These are phyloP conservation scores for Pseudomyrmex concolor DNA, from an alignment of 1,140 invertebrate genomes.

Conservation along the genomic window DNA sequence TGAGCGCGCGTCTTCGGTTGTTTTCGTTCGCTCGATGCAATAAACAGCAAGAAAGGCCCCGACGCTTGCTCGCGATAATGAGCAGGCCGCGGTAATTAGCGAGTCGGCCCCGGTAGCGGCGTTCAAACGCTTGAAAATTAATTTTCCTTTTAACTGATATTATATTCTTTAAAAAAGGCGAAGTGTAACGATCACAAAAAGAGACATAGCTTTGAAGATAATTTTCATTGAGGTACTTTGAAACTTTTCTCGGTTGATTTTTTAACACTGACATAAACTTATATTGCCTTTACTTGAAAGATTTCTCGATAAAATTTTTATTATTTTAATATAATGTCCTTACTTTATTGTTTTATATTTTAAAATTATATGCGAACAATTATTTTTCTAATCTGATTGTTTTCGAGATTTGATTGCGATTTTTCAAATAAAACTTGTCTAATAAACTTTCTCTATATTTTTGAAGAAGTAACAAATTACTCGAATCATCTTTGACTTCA, in stretches of 20 bases:
- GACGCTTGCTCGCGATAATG: constrained; percentile 23
- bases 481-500: background rate
- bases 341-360: no score
- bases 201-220: background rate
- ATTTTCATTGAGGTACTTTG: background rate
- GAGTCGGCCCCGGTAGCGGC: background rate
- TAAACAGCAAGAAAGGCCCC: constrained; percentile 16
- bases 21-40: background rate
- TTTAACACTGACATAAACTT: no score
- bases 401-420: no score
- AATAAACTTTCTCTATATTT: background rate
- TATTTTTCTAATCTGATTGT: background rate
- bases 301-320: no score
- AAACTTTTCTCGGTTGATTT: background rate
- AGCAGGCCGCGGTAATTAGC: constrained; percentile 26
- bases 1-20: background rate
- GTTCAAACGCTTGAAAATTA: constrained; percentile 42
- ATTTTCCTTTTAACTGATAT: constrained; percentile 22
- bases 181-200: constrained; percentile 4
- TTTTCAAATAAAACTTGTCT: background rate
- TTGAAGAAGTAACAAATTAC: background rate
- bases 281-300: no score
- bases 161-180: background rate
- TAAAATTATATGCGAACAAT: background rate
- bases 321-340: no score